These are phyloP conservation scores for Oscheius sp. DNA, from an alignment of 2,888 invertebrate species.

Conservation along the genomic window DNA sequence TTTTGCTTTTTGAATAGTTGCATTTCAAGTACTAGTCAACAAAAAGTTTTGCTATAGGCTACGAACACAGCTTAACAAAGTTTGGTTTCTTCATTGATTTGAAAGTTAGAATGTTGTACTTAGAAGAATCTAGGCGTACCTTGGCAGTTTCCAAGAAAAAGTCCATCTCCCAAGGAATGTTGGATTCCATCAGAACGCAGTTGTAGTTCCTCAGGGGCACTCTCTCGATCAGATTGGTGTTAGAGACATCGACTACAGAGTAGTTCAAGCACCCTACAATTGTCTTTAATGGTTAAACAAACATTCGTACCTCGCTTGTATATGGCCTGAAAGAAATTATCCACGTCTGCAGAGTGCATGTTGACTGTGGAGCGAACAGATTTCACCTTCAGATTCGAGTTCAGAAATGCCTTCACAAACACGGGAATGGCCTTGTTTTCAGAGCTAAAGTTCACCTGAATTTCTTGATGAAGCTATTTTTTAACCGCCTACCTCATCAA, in stretches of 20 bases:
- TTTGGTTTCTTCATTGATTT: background rate
- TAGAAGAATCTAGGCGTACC: background rate
- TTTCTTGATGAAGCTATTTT: background rate
- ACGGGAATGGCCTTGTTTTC: background rate
- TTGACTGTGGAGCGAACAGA: constrained; percentile 19
- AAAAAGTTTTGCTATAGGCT: background rate
- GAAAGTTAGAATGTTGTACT: background rate
- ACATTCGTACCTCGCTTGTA: constrained; percentile 7
- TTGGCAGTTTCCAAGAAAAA: constrained; percentile 7
- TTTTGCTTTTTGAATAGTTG: background rate
- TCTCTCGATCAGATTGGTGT: constrained; percentile 10
- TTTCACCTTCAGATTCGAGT: background rate
- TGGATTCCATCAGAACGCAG: constrained; percentile 20
- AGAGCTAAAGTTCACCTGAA: constrained; percentile 6
- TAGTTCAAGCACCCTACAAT: constrained; percentile 16
- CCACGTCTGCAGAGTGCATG: constrained; percentile 1
- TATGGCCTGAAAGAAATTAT: constrained; percentile 21
- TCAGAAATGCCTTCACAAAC: constrained; percentile 12
- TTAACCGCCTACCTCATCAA: constrained; percentile 19
- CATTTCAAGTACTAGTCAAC: background rate
- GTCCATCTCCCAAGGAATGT: constrained; percentile 26
- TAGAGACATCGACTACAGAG: constrained; percentile 21
- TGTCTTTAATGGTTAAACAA: background rate
- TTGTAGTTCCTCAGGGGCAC: constrained; percentile 21
- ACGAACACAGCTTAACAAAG: background rate